Base-by-base conservation (phyloP, 2,888 invertebrate species). In the Mythimna loreyi region DNA sequence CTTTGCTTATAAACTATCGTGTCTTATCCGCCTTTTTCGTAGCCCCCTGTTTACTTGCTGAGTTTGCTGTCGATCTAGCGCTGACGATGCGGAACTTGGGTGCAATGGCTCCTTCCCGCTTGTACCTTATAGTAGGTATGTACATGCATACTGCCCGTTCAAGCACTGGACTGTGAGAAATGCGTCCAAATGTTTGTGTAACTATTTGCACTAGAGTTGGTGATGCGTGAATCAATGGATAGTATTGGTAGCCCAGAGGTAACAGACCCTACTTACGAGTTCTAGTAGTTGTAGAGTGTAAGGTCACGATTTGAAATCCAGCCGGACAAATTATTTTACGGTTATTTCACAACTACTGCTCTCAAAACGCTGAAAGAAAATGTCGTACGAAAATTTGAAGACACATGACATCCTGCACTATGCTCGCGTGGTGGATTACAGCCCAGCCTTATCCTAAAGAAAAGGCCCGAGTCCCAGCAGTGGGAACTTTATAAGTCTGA, bases 71-170 rank as follows among this genome's bases (percentile, higher is more conserved):
- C 67, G 67, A 78, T 59, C 62, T 72, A 77, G 52, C 64, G 81
- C 78, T 77, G 81, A 83, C 81, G 72, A 36, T 57, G 74, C 79
- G 71, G 56, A 79, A 77, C 75, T 81, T 67, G 61, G 71, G 63
- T 78, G 81, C 79, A 82, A 73, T 73, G 74, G 72, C 63, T 66
- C 58, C 71, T 59, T 55, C 53, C 33, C 59, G 75, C 66, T 80
- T 78, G 75, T 57, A 69, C 43, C 50, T 72, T 66, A 47, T 47
- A 62, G 47, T 55, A 30, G n/a, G 36, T 64, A 21, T 16, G 16
- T 61, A 60, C 61, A 59, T 70, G 59, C 70, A 75, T 47, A 30
- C 25, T 36, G 36, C 25, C 23, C 58, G 9, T 57, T 53, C 52
- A 59, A 65, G 25, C 77, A 63, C 49, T 64, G 33, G 33, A 63